These are phyloP conservation scores for Keiferia lycopersicella DNA, from an alignment of 2,888 invertebrate genomes.

Conservation along the genomic window DNA sequence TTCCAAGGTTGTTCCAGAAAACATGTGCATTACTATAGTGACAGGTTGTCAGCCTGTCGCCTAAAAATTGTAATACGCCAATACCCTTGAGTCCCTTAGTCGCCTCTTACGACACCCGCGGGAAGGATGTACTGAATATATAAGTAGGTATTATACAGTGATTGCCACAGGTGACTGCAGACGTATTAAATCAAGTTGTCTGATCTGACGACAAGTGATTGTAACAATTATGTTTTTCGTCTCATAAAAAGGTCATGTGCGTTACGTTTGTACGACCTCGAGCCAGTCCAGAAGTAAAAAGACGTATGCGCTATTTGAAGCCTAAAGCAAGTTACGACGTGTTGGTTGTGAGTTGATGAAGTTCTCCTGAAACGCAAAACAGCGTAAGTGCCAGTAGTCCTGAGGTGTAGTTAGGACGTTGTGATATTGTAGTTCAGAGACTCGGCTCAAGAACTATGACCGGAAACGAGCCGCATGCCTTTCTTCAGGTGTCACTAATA, in stretches of 20 bases:
- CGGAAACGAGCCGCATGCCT: constrained; percentile 72
- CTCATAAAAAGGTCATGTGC: constrained; percentile 67
- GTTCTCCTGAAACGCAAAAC: constrained; percentile 40
- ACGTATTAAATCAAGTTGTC: constrained; percentile 43
- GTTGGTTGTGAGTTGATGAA: neutral
- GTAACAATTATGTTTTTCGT: constrained; percentile 67
- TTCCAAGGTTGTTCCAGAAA: too few species aligned
- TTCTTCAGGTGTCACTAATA: constrained; percentile 59
- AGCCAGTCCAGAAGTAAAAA: neutral
- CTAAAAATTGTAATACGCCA: too few species aligned
- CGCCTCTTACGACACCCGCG: too few species aligned
- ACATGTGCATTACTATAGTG: too few species aligned
- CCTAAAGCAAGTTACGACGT: constrained; percentile 5
- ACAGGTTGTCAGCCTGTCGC: too few species aligned
- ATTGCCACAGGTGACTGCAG: neutral
- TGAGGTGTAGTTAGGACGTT: constrained; percentile 50
- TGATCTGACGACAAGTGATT: constrained; percentile 42
- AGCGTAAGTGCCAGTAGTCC: constrained; percentile 45
- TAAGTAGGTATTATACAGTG: too few species aligned
- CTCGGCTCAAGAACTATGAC: constrained; percentile 70
- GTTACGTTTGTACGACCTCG: constrained; percentile 69
- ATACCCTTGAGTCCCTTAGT: too few species aligned
- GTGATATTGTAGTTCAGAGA: constrained; percentile 43
- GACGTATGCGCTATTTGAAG: neutral
- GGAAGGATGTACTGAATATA: too few species aligned